Evolutionary conservation across 2,888 invertebrate species (phyloP), one percentile per base, ranked within the genome.

Genomic region (Heliconius ethilla): DNA sequence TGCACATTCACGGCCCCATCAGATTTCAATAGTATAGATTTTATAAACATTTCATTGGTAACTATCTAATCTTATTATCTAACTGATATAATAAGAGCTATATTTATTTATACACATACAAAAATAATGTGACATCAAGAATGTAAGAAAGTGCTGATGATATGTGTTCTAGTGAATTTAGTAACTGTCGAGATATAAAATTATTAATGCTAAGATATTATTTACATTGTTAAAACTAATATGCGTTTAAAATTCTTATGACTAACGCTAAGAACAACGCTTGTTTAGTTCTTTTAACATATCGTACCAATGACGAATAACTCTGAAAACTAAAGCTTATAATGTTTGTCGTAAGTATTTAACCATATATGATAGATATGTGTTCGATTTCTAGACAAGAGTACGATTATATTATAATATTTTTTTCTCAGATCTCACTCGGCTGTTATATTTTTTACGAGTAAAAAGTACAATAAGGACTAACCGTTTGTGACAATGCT

Each of bases 141-240:
- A 90, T 92, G 90, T 92, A 88, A 91, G 88, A 89, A 87, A 88
- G 94, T 94, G 93, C 93, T 81, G 87, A 92, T 93, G 94, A 94
- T 94, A 94, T 94, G 93, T 92, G 89, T 90, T 90, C 92, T 91
- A 91, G 91, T 92, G 92, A 91, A 25, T 86, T 80, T 82, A 83
- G 82, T 82, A 85, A 85, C 82, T 83, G 84, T 86, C 84, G 84
- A 90, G 86, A 90, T 92, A 92, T 89, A 91, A 92, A 92, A 92
- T 81, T 81, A 78, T 77, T 81, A 76, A 81, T 76, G 75, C 79
- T 79, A 79, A 73, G 76, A 72, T 70, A 76, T 76, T 80, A 81
- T 81, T 79, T 81, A 81, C 81, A 81, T 62, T 40, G 55, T 75
- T 76, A 55, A 37, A 75, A 75, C 70, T 78, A 79, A 76, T 72